Evolutionary conservation across 2,113 vertebrate species (phyloP), one percentile per base, ranked within the genome.

Genomic region (Archilochus colubris): DNA sequence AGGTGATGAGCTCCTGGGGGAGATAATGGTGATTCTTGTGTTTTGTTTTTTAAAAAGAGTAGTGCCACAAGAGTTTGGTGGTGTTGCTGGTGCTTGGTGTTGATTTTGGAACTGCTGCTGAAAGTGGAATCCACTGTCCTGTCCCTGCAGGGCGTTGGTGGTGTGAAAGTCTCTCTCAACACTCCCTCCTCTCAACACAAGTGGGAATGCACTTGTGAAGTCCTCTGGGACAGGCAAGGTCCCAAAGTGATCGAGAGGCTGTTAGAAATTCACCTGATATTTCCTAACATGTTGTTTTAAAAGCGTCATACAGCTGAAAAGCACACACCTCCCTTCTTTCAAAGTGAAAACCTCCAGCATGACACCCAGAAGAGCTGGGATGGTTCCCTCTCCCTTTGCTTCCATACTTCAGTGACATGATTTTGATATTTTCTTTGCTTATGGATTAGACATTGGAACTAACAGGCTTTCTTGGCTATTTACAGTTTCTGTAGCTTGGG

Each of bases 1-100:
- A 0, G 23, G 31, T 33, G 23, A 10, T 7, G 25, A 84, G 1
- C 9, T 38, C 6, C 78, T 28, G 46, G 23, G 14, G 36, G 44
- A 15, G 50, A 10, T 33, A 72, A 5, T 2, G 0, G 31, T 14
- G 76, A 2, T 28, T 62, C 28, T 63, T 1, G 0, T 1, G 19
- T 28, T 44, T 38, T 46, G 30, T 13, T 51, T 92, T 86, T 43
- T 14, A 3, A 63, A 82, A 27, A 13, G 6, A 0, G 6, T n/a
- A 27, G 27, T 22, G 11, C 44, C 12, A 5, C 16, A 13, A 13
- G 69, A 27, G 53, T 38, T 44, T 84, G 55, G 12, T 23, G 38
- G 2, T 61, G 46, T 69, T 86, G 58, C 44, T 83, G 51, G 18
- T 57, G 13, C 13, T 21, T 63, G 27, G 21, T 36, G 12, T 70